Conservation (phyloP, 2,113 vertebrate species). For the Alethe castanea region DNA sequence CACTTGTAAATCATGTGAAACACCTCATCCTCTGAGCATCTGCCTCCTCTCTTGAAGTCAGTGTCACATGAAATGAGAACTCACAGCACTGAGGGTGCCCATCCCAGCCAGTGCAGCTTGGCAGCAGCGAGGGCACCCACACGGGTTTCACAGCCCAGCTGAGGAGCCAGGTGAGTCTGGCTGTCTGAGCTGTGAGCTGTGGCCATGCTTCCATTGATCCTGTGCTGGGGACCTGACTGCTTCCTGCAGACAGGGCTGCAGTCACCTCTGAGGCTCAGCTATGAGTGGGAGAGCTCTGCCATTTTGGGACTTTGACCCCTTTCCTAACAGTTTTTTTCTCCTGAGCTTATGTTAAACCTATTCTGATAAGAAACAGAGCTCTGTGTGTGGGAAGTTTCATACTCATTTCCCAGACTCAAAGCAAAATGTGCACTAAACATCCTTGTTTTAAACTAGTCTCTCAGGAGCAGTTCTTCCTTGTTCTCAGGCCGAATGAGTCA, state of each 20-base stretch:
- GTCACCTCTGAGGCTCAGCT: neutral
- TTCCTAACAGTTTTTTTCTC: neutral
- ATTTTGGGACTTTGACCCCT: neutral
- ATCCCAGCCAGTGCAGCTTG: rapidly evolving
- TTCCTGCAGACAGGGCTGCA: neutral
- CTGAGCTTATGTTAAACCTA: neutral
- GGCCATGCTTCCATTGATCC: rapidly evolving
- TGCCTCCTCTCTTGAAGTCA: neutral
- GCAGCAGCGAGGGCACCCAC: rapidly evolving
- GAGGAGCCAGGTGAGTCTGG: neutral
- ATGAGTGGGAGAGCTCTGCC: neutral
- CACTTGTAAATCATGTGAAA: neutral
- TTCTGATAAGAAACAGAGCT: neutral
- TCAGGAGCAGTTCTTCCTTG: neutral
- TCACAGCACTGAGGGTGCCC: neutral
- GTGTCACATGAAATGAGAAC: rapidly evolving
- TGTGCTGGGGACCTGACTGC: neutral
- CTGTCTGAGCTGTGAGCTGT: rapidly evolving
- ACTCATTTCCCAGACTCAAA: neutral
- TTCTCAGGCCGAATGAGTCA: slow-evolving; percentile 1
- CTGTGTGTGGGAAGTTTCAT: neutral
- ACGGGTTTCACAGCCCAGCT: neutral
- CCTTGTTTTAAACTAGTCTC: neutral
- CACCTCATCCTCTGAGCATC: neutral
- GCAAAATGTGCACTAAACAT: neutral